Percentiles rank a stretch among this genome's conserved stretches.
phyloP scores from a whole-genome alignment of 2,888 invertebrate genomes.

The Lymantria dispar region DNA sequence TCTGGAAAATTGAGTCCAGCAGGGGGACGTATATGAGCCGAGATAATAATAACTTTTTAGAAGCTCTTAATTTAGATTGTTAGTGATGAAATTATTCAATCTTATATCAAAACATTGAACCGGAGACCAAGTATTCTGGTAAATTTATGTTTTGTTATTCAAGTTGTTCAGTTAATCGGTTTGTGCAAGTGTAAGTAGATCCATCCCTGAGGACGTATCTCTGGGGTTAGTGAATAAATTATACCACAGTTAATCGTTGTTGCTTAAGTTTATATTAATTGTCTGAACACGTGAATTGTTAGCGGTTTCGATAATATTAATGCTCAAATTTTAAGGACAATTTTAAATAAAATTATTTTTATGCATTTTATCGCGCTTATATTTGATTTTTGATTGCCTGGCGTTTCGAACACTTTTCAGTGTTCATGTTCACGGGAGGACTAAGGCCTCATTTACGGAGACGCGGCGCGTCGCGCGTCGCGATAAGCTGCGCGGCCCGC shows the following conservation, averaged over 20 bases:
- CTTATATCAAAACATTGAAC: constrained; percentile 6
- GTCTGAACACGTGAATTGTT: constrained; percentile 17
- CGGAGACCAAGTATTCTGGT: constrained; percentile 26
- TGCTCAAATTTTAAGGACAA: not conserved
- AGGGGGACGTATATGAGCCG: too few species aligned
- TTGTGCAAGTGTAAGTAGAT: constrained; percentile 50
- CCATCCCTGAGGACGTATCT: constrained; percentile 51
- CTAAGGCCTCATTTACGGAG: too few species aligned
- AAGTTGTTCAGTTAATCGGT: constrained; percentile 52
- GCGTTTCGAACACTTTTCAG: too few species aligned
- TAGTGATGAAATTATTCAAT: constrained; percentile 13
- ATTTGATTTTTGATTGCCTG: too few species aligned
- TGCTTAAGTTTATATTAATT: constrained; percentile 41
- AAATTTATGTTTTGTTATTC: constrained; percentile 32
- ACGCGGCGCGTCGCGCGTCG: too few species aligned
- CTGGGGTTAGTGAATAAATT: constrained; percentile 59
- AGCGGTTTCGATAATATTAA: not conserved
- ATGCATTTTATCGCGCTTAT: too few species aligned
- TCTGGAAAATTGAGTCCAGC: too few species aligned
- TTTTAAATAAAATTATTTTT: too few species aligned
- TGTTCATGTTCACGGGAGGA: too few species aligned
- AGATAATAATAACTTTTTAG: too few species aligned
- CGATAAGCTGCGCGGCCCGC: too few species aligned
- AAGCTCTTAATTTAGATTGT: too few species aligned
- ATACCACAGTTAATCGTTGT: constrained; percentile 49